A percentile compares a stretch with the other conserved stretches of the same genome.
Evolutionary conservation across 2,113 vertebrate genomes (phyloP).

Genomic region (Lates calcarifer): DNA sequence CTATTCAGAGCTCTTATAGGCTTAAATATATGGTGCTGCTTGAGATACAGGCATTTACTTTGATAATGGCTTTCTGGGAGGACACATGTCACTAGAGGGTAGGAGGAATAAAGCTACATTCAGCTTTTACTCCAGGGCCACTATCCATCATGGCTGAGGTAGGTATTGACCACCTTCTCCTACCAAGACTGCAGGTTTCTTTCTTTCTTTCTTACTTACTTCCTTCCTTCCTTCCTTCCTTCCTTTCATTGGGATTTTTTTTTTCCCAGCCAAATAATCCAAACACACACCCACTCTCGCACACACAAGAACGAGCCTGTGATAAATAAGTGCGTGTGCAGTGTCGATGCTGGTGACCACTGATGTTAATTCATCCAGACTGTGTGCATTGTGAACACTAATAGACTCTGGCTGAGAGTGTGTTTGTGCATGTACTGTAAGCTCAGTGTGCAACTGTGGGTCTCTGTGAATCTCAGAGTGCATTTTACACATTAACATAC

Average conservation of each 20-base stretch:
- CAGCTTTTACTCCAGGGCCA: slow-evolving; percentile 58
- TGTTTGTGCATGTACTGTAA: slow-evolving; percentile 57
- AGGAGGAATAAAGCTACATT: slow-evolving; percentile 56
- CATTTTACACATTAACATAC: slow-evolving; percentile 46
- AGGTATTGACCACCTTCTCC: slow-evolving; percentile 59
- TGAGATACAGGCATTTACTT: slow-evolving; percentile 50
- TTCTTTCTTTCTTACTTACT: slow-evolving; percentile 15
- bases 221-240: neutral
- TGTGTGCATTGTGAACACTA: slow-evolving; percentile 68
- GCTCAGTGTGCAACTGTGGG: slow-evolving; percentile 30
- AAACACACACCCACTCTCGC: neutral
- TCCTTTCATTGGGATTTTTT: neutral
- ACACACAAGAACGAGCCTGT: slow-evolving; percentile 30
- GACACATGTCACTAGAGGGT: slow-evolving; percentile 52
- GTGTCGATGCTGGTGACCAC: slow-evolving; percentile 58
- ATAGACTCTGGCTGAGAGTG: slow-evolving; percentile 71
- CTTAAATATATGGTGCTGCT: slow-evolving; percentile 47
- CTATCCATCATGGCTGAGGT: slow-evolving; percentile 64
- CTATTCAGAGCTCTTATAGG: slow-evolving; percentile 22
- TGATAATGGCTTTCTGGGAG: slow-evolving; percentile 54
- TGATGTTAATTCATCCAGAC: slow-evolving; percentile 75
- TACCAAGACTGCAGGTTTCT: slow-evolving; percentile 7
- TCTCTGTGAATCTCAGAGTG: slow-evolving; percentile 42
- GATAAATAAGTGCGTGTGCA: slow-evolving; percentile 53
- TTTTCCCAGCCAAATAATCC: slow-evolving; percentile 5